These are phyloP conservation scores for Artemia sinica DNA, from an alignment of 2,888 invertebrate genomes.

Conservation along the genomic window DNA sequence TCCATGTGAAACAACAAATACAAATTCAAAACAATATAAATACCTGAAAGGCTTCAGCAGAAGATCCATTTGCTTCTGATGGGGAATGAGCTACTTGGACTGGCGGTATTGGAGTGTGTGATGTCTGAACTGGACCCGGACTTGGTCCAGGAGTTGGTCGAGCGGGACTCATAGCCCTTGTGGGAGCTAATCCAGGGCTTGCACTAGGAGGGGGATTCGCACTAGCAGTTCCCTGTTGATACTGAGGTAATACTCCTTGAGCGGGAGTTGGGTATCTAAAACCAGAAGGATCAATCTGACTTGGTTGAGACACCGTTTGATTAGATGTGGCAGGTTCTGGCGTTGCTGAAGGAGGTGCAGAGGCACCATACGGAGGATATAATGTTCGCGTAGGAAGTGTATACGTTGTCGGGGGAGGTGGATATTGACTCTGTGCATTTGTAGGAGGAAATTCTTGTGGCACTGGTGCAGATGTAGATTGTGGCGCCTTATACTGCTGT, in stretches of 20 bases:
- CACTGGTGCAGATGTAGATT: not conserved
- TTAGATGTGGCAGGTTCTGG: not conserved
- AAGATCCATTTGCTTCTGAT: not conserved
- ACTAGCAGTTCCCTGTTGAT: conserved; percentile 24
- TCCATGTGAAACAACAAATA: too few relatives aligned
- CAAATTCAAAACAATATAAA: too few relatives aligned
- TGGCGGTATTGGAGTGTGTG: conserved; percentile 10
- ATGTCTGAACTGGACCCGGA: not conserved
- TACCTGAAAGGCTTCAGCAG: not conserved
- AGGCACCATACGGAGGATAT: not conserved
- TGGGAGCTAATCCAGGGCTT: conserved; percentile 21
- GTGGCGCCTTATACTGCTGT: not conserved
- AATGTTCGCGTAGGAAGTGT: conserved; percentile 2
- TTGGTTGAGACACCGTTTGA: not conserved
- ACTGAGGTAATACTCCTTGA: conserved; percentile 15
- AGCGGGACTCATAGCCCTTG: conserved; percentile 14
- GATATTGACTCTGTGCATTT: conserved; percentile 10
- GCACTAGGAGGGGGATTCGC: conserved; percentile 21
- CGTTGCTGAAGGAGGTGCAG: not conserved
- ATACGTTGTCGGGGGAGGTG: not conserved
- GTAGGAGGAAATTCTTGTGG: not conserved
- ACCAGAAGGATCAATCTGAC: conserved; percentile 26
- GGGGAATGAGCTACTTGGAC: not conserved
- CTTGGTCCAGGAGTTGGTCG: conserved; percentile 1
- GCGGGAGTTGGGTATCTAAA: conserved; percentile 19